These are phyloP conservation scores for Morinoia aosen DNA, from an alignment of 2,888 invertebrate genomes.

Conservation along the genomic window DNA sequence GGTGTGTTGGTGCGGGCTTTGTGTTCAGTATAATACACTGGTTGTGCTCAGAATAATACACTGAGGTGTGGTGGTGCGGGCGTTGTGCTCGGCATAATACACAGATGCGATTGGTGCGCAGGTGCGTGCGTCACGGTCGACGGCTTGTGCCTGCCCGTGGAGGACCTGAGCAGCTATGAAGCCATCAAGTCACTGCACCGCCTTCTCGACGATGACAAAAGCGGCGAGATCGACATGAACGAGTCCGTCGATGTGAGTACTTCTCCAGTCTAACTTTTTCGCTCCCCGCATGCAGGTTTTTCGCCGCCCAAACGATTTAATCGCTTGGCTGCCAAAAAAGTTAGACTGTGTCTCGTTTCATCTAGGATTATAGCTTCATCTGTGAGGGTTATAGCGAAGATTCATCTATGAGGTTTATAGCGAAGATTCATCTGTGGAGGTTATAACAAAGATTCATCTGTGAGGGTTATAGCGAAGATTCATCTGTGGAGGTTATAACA, in stretches of 20 bases:
- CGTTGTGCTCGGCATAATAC: too few relatives aligned
- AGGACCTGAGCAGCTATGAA: constrained; percentile 90
- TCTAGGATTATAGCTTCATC: background rate
- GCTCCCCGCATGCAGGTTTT: background rate
- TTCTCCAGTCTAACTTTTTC: background rate
- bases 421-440: too few relatives aligned
- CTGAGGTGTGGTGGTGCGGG: too few relatives aligned
- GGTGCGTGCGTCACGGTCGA: constrained; percentile 62
- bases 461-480: too few relatives aligned
- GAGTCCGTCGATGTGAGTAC: constrained; percentile 93
- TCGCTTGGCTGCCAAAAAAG: too few relatives aligned
- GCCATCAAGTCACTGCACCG: constrained; percentile 93
- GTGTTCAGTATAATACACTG: too few relatives aligned
- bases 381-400: background rate
- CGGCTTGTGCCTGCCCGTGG: constrained; percentile 78
- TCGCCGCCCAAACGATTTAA: too few relatives aligned
- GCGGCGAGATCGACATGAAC: constrained; percentile 95
- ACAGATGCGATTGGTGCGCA: background rate
- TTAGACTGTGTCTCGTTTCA: background rate
- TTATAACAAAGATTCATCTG: too few relatives aligned
- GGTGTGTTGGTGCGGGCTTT: too few relatives aligned
- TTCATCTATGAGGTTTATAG: too few relatives aligned
- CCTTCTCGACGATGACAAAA: constrained; percentile 97
- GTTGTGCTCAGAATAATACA: too few relatives aligned
- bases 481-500: too few relatives aligned